Conservation (phyloP, 1,140 invertebrate genomes). For the Drosophila novamexicana region DNA sequence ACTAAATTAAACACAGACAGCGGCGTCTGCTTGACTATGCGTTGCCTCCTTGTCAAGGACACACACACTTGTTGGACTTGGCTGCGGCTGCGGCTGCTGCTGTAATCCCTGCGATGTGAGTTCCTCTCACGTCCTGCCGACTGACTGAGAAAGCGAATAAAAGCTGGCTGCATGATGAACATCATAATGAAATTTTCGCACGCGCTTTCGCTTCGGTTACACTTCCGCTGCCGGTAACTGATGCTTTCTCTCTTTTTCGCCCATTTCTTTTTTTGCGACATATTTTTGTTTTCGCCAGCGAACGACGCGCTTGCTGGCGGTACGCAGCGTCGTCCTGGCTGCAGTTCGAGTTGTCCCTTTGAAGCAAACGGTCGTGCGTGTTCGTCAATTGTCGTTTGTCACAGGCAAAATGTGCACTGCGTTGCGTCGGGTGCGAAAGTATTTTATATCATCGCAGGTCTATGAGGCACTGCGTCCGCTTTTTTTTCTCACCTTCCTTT, state of each 20-base stretch:
- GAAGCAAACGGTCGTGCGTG: conserved; percentile 52
- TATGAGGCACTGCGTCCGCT: conserved; percentile 75
- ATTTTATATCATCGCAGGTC: conserved; percentile 74
- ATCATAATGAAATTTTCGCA: conserved; percentile 51
- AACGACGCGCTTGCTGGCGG: conserved; percentile 26
- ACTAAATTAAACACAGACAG: conserved; percentile 23
- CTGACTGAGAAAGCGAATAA: conserved; percentile 9
- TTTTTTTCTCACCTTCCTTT: conserved; percentile 70
- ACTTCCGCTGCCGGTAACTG: conserved; percentile 36
- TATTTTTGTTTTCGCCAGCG: conserved; percentile 27
- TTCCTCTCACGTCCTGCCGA: conserved; percentile 3
- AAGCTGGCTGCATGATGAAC: conserved; percentile 35
- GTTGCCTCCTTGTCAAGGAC: conserved; percentile 33
- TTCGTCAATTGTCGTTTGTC: conserved; percentile 43
- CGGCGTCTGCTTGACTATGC: conserved; percentile 42
- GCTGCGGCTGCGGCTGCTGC: background rate
- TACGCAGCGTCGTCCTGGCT: conserved; percentile 38
- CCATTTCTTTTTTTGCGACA: background rate
- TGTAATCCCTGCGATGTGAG: conserved; percentile 7
- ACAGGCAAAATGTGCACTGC: conserved; percentile 49
- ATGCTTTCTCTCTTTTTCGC: conserved; percentile 13
- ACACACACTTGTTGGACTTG: conserved; percentile 38
- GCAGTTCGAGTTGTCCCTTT: conserved; percentile 64
- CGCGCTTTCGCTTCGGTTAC: conserved; percentile 22
- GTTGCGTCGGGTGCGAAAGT: conserved; percentile 66